Conservation (phyloP, 2,113 vertebrate genomes). For the Sphyrna mokarran region DNA sequence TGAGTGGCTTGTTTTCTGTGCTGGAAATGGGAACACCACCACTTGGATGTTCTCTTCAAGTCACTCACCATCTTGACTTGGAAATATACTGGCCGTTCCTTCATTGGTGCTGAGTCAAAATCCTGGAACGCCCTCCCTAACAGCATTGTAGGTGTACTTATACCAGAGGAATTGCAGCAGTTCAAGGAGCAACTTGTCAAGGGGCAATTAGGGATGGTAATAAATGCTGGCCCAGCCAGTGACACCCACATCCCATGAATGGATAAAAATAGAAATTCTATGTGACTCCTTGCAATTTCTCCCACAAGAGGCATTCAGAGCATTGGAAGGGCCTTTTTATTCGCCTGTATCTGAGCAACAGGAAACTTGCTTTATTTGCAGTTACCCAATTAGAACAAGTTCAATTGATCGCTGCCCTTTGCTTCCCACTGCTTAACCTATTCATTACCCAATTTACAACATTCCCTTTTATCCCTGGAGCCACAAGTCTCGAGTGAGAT, state of each 20-base stretch:
- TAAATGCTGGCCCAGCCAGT: too few relatives aligned
- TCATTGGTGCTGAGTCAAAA: too few relatives aligned
- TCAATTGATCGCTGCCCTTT: neutral
- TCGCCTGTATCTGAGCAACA: neutral
- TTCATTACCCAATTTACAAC: slow-evolving; percentile 22
- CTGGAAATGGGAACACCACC: neutral
- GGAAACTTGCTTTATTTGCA: neutral
- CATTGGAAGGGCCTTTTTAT: neutral
- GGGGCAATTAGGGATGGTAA: too few relatives aligned
- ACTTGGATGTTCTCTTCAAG: too few relatives aligned
- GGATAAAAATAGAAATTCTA: neutral
- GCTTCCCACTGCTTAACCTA: neutral
- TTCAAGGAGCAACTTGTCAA: too few relatives aligned
- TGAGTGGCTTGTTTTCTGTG: neutral
- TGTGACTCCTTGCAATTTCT: neutral
- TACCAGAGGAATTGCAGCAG: too few relatives aligned
- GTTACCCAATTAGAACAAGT: slow-evolving; percentile 14
- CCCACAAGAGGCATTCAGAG: too few relatives aligned
- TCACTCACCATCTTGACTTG: too few relatives aligned
- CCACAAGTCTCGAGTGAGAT: neutral
- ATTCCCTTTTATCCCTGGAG: neutral
- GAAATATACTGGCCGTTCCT: too few relatives aligned
- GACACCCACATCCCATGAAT: too few relatives aligned
- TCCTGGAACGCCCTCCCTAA: too few relatives aligned
- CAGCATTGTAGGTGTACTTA: too few relatives aligned